Conservation (phyloP, 2,888 invertebrate genomes). For the Caenorhabditis angaria region DNA sequence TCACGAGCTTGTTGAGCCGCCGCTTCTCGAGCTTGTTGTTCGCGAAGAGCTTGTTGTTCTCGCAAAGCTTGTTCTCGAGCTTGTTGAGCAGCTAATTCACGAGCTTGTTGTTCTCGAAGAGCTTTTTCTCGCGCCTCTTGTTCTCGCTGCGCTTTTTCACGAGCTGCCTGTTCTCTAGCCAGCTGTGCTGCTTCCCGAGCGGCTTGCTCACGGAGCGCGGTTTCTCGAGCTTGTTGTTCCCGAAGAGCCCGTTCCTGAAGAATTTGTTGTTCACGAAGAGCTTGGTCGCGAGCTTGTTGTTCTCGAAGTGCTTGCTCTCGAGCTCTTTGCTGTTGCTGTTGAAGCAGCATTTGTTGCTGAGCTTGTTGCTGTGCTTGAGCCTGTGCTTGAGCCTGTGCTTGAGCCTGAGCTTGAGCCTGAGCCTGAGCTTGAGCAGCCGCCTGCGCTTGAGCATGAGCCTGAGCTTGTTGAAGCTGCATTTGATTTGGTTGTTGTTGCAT, state of each 20-base stretch:
- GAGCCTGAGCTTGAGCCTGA: too few relatives aligned
- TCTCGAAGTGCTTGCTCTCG: slow-evolving; percentile 88
- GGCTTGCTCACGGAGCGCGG: background rate
- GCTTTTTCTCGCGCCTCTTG: slow-evolving; percentile 12
- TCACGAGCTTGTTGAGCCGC: slow-evolving; percentile 1
- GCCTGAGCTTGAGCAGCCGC: background rate
- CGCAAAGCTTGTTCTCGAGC: slow-evolving; percentile 10
- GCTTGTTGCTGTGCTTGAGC: slow-evolving; percentile 78
- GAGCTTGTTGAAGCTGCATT: slow-evolving; percentile 16
- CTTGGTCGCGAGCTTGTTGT: background rate
- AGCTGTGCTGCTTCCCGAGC: too few relatives aligned
- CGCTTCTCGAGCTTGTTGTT: slow-evolving; percentile 9
- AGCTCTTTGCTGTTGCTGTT: slow-evolving; percentile 20
- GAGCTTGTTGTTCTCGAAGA: background rate
- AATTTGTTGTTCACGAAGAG: background rate
- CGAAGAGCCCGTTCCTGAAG: too few relatives aligned
- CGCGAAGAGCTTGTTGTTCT: background rate
- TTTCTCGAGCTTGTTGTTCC: slow-evolving; percentile 6
- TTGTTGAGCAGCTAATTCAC: background rate
- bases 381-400: too few relatives aligned
- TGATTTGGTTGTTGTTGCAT: background rate
- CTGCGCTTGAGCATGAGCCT: background rate
- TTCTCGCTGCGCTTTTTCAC: slow-evolving; percentile 15
- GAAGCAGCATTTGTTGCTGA: slow-evolving; percentile 75
- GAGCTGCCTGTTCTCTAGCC: too few relatives aligned